A percentile compares a stretch with the other conserved stretches of the same genome.
phyloP scores from a whole-genome alignment of 35 echinoderm and acorn worm species.

The Apostichopus californicus region DNA sequence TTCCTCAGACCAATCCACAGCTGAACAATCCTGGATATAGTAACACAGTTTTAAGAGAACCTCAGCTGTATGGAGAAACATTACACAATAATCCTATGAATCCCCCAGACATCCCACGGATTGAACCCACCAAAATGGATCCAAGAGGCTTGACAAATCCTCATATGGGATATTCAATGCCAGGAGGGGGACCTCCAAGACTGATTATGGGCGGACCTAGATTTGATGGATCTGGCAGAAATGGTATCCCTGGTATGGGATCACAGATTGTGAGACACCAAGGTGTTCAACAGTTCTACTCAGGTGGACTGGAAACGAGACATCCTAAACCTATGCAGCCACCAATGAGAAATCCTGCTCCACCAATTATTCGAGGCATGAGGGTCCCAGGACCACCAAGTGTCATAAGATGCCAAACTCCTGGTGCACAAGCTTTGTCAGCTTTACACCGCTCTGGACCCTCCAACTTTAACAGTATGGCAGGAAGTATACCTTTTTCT shows the following conservation, averaged over 20 bases:
- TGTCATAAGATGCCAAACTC: background rate
- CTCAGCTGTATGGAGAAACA: background rate
- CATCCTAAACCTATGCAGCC: background rate
- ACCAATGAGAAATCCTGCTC: background rate
- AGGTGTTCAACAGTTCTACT: conserved; percentile 32
- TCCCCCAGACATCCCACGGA: too few species aligned
- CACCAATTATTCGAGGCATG: conserved; percentile 26
- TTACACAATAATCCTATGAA: background rate
- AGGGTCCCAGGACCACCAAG: background rate
- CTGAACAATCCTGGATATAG: background rate
- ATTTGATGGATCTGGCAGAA: background rate
- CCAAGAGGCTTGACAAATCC: too few species aligned
- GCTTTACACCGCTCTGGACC: too few species aligned
- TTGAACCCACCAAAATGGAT: too few species aligned
- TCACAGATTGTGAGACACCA: background rate
- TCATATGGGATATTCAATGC: too few species aligned
- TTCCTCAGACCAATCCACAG: background rate
- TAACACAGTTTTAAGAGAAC: too few species aligned
- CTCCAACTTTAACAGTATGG: too few species aligned
- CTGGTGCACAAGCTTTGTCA: background rate
- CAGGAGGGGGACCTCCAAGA: background rate
- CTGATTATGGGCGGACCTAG: background rate
- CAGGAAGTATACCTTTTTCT: conserved; percentile 12
- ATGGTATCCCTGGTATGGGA: background rate
- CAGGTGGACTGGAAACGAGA: conserved; percentile 21